Evolutionary conservation across 2,113 vertebrate species (phyloP), one percentile per base, ranked within the genome.

Genomic region (Cebus imitator): DNA sequence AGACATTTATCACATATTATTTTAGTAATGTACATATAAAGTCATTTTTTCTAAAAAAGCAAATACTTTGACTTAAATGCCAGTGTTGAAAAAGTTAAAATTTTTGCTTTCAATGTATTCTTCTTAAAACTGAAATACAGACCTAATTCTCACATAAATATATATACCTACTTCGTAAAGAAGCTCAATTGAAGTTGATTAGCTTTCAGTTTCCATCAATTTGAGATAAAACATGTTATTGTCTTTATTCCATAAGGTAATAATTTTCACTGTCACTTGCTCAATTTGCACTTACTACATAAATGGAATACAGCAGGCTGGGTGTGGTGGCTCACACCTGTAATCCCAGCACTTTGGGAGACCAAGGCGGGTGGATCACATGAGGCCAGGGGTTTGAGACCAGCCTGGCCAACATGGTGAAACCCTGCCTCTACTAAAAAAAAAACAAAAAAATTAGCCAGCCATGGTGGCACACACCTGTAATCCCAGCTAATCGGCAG

Each of bases 81-180:
- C 61, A 55, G 14, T 50, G 73, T 84, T 52, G 45, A 64, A 93
- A 94, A 89, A 88, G 21, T 32, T 78, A 66, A 6, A 0, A 50
- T 43, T 79, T 93, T 96, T 23, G 52, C 58, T 87, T 73, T 66
- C 61, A 96, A 85, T 70, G n/a, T 40, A 92, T 75, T 95, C 66
- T 85, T 91, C 81, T n/a, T n/a, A 40, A 8, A 95, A n/a, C 2
- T 50, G 20, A 57, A 50, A 76, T 11, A 91, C 61, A 64, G n/a
- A 43, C 11, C 27, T 83, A 94, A 85, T 78, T 93, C 66, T 37
- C 27, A 83, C 8, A 45, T 87, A 94, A 92, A 20, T 75, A 58
- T 40, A 79, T 21, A 75, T 45, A 50, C 21, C 23, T 52, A 55
- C 3, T 82, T 94, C 52, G 88, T 79, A 81, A 84, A 80, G 52